Base-by-base conservation (phyloP, 1,140 invertebrate genomes). In the Ylistrum balloti region DNA sequence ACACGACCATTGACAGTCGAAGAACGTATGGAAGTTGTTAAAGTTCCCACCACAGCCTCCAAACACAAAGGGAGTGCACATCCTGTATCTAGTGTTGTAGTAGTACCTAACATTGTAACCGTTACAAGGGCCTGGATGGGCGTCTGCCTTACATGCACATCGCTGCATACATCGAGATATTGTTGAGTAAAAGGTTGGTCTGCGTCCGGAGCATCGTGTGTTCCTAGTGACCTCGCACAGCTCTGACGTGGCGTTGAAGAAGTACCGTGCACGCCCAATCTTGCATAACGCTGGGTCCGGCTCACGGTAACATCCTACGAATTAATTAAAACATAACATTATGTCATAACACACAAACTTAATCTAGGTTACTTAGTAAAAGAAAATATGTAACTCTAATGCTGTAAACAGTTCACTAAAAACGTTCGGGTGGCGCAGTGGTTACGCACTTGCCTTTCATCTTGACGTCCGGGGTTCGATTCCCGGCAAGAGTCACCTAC, bases 91-190 rank as follows among this genome's bases (percentile, higher is more conserved):
- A 2, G 20, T 87, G 86, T 93, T 92, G 56, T 88, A 94, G 86
- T 88, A 93, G 88, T 86, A 94, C 86, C 90, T 89, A 17, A 28
- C 41, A 20, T 92, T 88, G 56, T 97, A 97, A 5, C 97, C 97
- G 33, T 97, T 94, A 92, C 97, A 97, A 87, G 96, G 95, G 17
- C 97, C 97, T 34, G 96, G 95, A 22, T 95, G 93, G 74, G 17
- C 22, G 22, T 74, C 56, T 28, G 56, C n/a, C 22, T 3, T n/a
- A 28, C 56, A 74, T 22, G 22, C 56, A 74, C 56, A 74, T 28
- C 56, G n/a, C 22, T 74, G 15, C 56, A 74, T 74, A 74, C 56
- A 74, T 11, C 11, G 22, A n/a, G 56, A n/a, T n/a, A 28, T 28
- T 74, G 56, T 17, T 7, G 56, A 74, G 56, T 28, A 74, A 11